A percentile compares a stretch with the other conserved stretches of the same genome.
These are phyloP conservation scores for Hoplodrina ambigua DNA, from an alignment of 2,888 invertebrate species.

Conservation along the genomic window DNA sequence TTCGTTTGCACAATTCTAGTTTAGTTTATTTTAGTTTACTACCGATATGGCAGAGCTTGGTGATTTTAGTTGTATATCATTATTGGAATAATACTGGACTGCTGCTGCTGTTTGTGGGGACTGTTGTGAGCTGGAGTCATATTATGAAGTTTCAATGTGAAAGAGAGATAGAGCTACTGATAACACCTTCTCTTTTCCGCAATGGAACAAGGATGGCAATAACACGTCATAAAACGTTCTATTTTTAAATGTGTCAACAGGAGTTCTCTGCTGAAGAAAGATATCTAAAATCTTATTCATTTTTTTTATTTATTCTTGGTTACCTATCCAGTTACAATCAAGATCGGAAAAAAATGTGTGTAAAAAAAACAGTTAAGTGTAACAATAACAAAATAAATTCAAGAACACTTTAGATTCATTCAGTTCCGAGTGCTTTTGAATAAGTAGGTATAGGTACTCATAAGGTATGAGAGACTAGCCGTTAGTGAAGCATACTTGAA, in stretches of 20 bases:
- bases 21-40: conserved; percentile 41
- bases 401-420: conserved; percentile 7
- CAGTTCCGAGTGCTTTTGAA: not conserved
- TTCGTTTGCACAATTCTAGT: conserved; percentile 62
- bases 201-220: not conserved
- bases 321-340: too few relatives aligned
- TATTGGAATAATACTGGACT: conserved; percentile 8
- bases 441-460: not conserved
- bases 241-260: not conserved
- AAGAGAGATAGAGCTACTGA: not conserved
- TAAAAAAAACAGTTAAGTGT: not conserved
- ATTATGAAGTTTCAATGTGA: not conserved
- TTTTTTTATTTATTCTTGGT: too few relatives aligned
- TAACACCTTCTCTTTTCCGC: not conserved
- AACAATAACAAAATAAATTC: too few relatives aligned
- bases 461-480: not conserved
- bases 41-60: conserved; percentile 55
- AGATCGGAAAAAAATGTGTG: too few relatives aligned
- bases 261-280: too few relatives aligned
- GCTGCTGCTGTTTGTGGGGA: not conserved
- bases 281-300: too few relatives aligned
- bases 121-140: not conserved
- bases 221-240: not conserved
- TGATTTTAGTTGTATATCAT: conserved; percentile 47
- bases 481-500: conserved; percentile 8